phyloP scores from a whole-genome alignment of 2,113 vertebrate species.

The Choloepus hoffmanni region DNA sequence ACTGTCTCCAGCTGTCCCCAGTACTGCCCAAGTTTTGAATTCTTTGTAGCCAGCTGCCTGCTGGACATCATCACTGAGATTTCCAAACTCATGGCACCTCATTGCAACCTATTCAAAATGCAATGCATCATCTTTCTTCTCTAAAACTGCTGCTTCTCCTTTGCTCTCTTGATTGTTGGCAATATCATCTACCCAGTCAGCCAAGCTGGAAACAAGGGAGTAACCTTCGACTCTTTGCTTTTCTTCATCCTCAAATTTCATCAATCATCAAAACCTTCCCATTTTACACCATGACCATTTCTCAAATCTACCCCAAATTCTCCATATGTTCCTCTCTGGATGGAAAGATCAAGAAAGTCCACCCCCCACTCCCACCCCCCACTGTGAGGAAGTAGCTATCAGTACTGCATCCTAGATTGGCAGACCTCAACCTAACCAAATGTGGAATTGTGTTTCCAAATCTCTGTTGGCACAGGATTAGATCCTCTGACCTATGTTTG shows the following conservation, averaged over 20 bases:
- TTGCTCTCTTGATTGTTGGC: background rate
- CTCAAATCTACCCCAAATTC: background rate
- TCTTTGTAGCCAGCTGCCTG: background rate
- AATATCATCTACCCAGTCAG: background rate
- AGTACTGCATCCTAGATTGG: too few relatives aligned
- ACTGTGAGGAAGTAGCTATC: rapidly evolving
- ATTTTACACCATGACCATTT: background rate
- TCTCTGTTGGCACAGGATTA: background rate
- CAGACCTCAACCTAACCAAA: background rate
- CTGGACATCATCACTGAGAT: background rate
- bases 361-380: too few relatives aligned
- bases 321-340: background rate
- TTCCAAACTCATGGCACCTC: background rate
- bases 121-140: background rate
- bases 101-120: background rate
- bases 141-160: background rate
- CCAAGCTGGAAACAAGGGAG: background rate
- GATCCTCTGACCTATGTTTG: background rate
- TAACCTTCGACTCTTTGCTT: background rate
- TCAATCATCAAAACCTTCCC: background rate
- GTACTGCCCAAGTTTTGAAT: too few relatives aligned
- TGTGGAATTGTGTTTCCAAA: background rate
- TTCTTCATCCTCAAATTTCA: background rate
- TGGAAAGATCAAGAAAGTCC: background rate
- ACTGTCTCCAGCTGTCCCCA: background rate